These are phyloP conservation scores for Helicorthomorpha holstii DNA, from an alignment of 1,140 invertebrate species.

Conservation along the genomic window DNA sequence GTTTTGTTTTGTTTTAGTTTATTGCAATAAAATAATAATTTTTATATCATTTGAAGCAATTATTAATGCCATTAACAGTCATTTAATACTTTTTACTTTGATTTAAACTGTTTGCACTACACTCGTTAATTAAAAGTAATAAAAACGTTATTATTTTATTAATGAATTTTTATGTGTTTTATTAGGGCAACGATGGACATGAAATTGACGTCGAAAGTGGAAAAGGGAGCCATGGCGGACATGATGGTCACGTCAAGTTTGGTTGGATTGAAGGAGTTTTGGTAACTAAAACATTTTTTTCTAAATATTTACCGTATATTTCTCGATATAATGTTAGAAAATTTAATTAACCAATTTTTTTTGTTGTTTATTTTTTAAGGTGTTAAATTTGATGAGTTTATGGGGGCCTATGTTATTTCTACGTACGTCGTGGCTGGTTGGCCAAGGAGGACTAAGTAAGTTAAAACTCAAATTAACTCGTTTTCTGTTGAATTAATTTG, in stretches of 20 bases:
- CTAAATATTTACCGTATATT: neutral
- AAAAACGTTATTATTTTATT: no score
- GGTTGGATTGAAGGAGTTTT: constrained; percentile 81
- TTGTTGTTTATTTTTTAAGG: neutral
- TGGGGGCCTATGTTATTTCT: constrained; percentile 66
- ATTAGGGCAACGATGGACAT: neutral
- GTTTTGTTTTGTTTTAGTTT: no score
- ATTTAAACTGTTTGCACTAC: no score
- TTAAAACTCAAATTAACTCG: neutral
- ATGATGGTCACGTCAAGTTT: constrained; percentile 52
- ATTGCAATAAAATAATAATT: no score
- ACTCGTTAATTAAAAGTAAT: no score
- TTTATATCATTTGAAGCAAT: no score
- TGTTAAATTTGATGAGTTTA: constrained; percentile 6
- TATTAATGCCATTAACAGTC: no score
- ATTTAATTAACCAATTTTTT: neutral
- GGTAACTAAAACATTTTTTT: neutral
- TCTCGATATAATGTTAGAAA: no score
- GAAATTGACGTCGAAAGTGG: neutral
- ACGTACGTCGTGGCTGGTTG: constrained; percentile 68
- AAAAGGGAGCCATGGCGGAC: constrained; percentile 20
- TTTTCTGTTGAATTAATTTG: no score
- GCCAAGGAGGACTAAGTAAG: constrained; percentile 50
- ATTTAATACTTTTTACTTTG: no score
- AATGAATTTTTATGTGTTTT: no score